phyloP scores from a whole-genome alignment of 1,140 invertebrate species.

The Drosophila repleta region DNA sequence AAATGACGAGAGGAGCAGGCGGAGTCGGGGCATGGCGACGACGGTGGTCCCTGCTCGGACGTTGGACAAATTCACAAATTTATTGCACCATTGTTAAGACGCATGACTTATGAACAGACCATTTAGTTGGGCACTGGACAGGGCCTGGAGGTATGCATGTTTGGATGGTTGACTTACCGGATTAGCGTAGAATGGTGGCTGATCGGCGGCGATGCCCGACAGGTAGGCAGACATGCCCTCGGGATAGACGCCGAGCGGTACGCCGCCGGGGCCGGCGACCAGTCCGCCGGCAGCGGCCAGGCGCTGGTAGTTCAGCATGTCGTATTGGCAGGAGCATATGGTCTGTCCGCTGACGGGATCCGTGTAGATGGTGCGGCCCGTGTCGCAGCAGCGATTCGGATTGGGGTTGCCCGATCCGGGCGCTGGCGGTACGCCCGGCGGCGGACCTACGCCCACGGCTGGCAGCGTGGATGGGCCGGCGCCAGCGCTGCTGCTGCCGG shows the following conservation, averaged over 20 bases:
- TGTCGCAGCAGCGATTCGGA: constrained; percentile 93
- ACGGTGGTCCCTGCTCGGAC: constrained; percentile 65
- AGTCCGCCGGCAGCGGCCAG: constrained; percentile 88
- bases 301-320: constrained; percentile 91
- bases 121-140: not conserved
- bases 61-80: constrained; percentile 80
- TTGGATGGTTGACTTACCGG: constrained; percentile 87
- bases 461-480: constrained; percentile 83
- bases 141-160: not conserved
- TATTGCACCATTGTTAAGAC: constrained; percentile 76
- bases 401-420: constrained; percentile 70
- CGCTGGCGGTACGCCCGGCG: constrained; percentile 51
- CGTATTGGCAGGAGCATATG: constrained; percentile 96
- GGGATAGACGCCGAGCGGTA: constrained; percentile 89
- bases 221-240: constrained; percentile 92
- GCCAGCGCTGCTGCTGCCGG: constrained; percentile 84
- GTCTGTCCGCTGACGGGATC: constrained; percentile 96
- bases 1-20: constrained; percentile 55
- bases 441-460: constrained; percentile 58
- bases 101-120: constrained; percentile 75
- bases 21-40: constrained; percentile 22
- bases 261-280: constrained; percentile 83
- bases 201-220: constrained; percentile 90
- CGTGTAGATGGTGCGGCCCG: constrained; percentile 94
- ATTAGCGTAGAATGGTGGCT: constrained; percentile 92